phyloP scores from a whole-genome alignment of 2,113 vertebrate genomes.

The Spea multiplicata region DNA sequence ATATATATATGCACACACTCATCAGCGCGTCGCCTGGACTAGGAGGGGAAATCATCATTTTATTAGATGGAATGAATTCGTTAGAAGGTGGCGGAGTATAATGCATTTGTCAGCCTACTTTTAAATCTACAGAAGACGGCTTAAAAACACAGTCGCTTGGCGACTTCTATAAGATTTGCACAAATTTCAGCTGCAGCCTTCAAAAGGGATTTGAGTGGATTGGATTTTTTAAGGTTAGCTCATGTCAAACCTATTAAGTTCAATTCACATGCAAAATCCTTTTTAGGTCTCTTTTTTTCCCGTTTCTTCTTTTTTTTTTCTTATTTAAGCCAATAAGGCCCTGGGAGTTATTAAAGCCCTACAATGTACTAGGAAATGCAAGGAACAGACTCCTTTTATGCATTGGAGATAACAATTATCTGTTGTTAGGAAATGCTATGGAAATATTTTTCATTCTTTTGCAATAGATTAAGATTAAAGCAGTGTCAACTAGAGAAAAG shows the following conservation, averaged over 20 bases:
- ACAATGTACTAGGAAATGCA: constrained; percentile 55
- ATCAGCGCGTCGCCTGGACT: constrained; percentile 6
- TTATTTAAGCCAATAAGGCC: constrained; percentile 64
- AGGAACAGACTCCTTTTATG: constrained; percentile 51
- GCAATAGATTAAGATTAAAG: too few species aligned
- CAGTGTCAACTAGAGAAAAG: too few species aligned
- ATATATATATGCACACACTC: too few species aligned
- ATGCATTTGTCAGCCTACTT: constrained; percentile 51
- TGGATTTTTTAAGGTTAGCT: constrained; percentile 78
- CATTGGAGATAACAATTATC: constrained; percentile 53
- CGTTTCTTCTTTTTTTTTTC: background rate
- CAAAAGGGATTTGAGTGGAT: constrained; percentile 74
- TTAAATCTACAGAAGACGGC: constrained; percentile 50
- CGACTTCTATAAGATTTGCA: constrained; percentile 63
- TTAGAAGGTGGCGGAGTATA: constrained; percentile 50
- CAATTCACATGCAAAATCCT: constrained; percentile 73
- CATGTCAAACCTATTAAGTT: constrained; percentile 81
- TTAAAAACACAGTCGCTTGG: constrained; percentile 52
- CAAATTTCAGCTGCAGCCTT: constrained; percentile 67
- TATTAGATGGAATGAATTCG: constrained; percentile 36
- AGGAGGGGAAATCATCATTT: constrained; percentile 32
- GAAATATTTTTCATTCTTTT: too few species aligned
- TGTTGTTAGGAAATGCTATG: background rate
- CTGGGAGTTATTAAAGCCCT: constrained; percentile 61
- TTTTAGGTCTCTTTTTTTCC: constrained; percentile 52